Conservation (phyloP, 2,888 invertebrate species). For the Carcina quercana region DNA sequence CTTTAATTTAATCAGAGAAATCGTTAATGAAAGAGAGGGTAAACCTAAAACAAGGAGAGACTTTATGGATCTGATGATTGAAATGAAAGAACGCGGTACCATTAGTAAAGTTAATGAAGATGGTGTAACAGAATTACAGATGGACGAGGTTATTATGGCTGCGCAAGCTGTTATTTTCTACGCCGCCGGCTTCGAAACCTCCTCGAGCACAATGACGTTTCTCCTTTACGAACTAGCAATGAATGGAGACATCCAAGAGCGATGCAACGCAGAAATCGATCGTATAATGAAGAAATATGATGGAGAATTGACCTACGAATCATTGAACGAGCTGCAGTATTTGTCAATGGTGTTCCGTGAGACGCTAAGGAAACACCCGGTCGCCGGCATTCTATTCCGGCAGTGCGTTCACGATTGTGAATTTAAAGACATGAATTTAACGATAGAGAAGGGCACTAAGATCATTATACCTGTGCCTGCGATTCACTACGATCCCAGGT, state of each 20-base stretch:
- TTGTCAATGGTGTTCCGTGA: constrained; percentile 33
- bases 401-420: not conserved
- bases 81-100: constrained; percentile 9
- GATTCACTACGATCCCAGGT: constrained; percentile 60
- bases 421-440: constrained; percentile 3
- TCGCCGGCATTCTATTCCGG: constrained; percentile 9
- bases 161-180: constrained; percentile 32
- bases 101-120: constrained; percentile 2
- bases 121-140: constrained; percentile 11
- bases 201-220: constrained; percentile 29
- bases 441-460: constrained; percentile 7
- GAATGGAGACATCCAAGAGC: constrained; percentile 28
- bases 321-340: constrained; percentile 20
- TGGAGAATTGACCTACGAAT: constrained; percentile 25
- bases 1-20: constrained; percentile 10
- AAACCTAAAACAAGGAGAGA: constrained; percentile 7
- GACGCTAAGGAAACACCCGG: constrained; percentile 42
- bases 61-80: constrained; percentile 11
- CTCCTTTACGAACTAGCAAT: constrained; percentile 27
- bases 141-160: constrained; percentile 19
- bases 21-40: constrained; percentile 11
- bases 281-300: constrained; percentile 19
- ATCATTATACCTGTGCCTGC: constrained; percentile 45
- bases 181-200: constrained; percentile 36
- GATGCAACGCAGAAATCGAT: constrained; percentile 16